Conservation (phyloP, 2,888 invertebrate species). For the Ophion costatus region DNA sequence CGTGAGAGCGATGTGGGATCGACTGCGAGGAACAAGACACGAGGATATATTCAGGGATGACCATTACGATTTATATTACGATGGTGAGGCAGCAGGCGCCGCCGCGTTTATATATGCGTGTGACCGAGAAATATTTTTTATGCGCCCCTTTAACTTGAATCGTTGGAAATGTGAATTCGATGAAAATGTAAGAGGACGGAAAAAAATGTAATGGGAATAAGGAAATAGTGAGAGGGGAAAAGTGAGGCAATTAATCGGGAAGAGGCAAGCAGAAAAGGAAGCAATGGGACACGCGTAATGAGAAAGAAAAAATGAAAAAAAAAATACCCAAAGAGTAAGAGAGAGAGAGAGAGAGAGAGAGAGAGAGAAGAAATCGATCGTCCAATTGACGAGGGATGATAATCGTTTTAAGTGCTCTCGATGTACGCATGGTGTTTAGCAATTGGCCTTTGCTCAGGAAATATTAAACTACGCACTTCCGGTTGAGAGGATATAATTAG, state of each 20-base stretch:
- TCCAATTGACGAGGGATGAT: slow-evolving; percentile 53
- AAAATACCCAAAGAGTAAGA: no score
- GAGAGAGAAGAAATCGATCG: slow-evolving; percentile 34
- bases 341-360: background rate
- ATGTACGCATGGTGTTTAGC: slow-evolving; percentile 49
- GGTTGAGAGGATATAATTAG: slow-evolving; percentile 46
- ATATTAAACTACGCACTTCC: slow-evolving; percentile 53
- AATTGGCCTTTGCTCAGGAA: slow-evolving; percentile 67
- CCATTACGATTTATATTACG: slow-evolving; percentile 26
- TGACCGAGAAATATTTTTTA: slow-evolving; percentile 64
- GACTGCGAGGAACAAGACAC: slow-evolving; percentile 25
- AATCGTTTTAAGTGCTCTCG: slow-evolving; percentile 59
- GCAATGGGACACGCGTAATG: background rate
- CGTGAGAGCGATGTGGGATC: slow-evolving; percentile 72
- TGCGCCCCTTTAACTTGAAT: slow-evolving; percentile 58
- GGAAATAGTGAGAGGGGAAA: background rate
- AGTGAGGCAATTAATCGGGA: background rate
- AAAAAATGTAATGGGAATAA: background rate
- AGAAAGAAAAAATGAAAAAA: background rate
- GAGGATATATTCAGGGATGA: background rate
- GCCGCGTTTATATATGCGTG: slow-evolving; percentile 43
- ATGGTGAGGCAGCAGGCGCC: slow-evolving; percentile 6
- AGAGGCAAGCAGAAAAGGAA: background rate
- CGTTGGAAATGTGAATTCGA: slow-evolving; percentile 21
- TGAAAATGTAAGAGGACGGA: background rate